Conservation (phyloP, 2,797 vertebrate genomes). For the Leptoclinus maculatus region DNA sequence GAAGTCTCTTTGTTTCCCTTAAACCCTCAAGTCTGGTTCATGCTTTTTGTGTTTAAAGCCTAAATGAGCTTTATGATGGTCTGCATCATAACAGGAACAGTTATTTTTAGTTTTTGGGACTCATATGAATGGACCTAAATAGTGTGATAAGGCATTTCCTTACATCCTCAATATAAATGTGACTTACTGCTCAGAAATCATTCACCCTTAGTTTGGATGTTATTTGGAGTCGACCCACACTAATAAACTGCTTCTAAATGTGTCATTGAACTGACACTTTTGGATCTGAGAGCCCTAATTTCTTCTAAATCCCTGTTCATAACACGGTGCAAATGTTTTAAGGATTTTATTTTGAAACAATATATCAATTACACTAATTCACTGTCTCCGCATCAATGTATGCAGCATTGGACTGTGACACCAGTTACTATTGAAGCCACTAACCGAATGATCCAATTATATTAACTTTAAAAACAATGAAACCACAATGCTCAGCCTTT, state of each 20-base stretch:
- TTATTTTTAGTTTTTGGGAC: background rate
- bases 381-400: background rate
- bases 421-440: background rate
- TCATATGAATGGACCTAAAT: background rate
- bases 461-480: background rate
- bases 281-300: background rate
- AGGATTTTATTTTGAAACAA: no score
- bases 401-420: background rate
- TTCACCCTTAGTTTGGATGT: background rate
- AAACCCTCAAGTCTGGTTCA: constrained; percentile 5
- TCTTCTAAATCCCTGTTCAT: background rate
- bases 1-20: background rate
- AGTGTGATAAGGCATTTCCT: background rate
- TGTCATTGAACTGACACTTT: background rate
- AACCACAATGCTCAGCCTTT: constrained; percentile 1
- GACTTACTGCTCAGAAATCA: background rate
- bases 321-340: background rate
- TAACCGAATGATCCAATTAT: background rate
- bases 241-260: background rate
- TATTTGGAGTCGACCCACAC: background rate
- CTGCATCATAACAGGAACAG: background rate
- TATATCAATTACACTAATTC: background rate
- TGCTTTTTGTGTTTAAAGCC: constrained; percentile 13
- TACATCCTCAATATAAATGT: background rate
- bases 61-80: background rate